These are phyloP conservation scores for Drosophila yakuba DNA, from an alignment of 1,140 invertebrate genomes.

Conservation along the genomic window DNA sequence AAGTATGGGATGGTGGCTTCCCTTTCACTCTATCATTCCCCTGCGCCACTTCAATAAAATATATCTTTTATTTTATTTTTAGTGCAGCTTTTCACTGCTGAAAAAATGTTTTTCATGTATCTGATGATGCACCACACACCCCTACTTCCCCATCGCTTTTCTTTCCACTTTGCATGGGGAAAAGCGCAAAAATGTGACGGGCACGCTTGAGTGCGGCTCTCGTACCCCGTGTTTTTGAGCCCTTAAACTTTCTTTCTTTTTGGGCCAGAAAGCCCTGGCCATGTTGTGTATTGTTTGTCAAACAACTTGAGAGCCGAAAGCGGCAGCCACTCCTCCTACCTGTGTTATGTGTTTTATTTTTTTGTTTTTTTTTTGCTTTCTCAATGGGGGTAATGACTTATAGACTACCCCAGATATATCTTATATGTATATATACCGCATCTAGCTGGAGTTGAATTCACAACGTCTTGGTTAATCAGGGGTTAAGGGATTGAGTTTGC, in stretches of 20 bases:
- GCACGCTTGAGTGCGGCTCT: conserved; percentile 70
- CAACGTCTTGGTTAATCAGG: conserved; percentile 32
- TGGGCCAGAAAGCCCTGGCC: conserved; percentile 22
- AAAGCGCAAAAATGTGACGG: conserved; percentile 78
- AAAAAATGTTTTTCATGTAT: conserved; percentile 77
- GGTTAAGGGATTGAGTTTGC: conserved; percentile 1
- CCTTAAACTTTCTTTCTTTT: conserved; percentile 12
- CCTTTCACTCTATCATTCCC: conserved; percentile 26
- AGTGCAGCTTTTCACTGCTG: conserved; percentile 67
- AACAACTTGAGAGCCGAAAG: conserved; percentile 71
- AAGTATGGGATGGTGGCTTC: conserved; percentile 25
- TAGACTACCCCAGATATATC: conserved; percentile 52
- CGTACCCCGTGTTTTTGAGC: conserved; percentile 13
- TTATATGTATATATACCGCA: not conserved
- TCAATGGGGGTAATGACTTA: conserved; percentile 75
- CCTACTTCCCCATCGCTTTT: conserved; percentile 22
- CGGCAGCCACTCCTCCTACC: conserved; percentile 33
- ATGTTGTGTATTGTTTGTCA: conserved; percentile 73
- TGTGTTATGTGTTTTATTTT: conserved; percentile 36
- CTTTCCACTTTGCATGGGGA: not conserved
- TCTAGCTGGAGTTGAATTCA: conserved; percentile 22
- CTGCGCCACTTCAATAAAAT: conserved; percentile 76
- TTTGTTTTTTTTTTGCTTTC: conserved; percentile 2
- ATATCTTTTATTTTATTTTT: conserved; percentile 82
- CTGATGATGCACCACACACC: conserved; percentile 50